phyloP scores from a whole-genome alignment of 1,140 invertebrate genomes.

The Mesaphorura yosii region DNA sequence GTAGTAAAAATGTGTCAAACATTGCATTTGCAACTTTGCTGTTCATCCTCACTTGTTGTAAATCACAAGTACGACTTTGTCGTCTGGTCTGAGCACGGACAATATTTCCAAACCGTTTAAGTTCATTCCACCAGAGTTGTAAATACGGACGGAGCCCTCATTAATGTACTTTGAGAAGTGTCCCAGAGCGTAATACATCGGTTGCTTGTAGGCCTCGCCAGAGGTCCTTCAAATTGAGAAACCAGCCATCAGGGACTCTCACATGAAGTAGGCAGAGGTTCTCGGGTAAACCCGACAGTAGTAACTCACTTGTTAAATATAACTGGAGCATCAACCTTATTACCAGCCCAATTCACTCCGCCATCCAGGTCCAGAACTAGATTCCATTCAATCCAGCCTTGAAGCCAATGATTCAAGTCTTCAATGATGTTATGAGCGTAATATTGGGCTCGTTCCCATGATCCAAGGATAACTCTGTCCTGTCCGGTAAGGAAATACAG shows the following conservation, averaged over 20 bases:
- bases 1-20: too few species aligned
- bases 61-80: constrained; percentile 45
- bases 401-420: constrained; percentile 56
- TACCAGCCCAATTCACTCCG: constrained; percentile 66
- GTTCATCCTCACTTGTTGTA: constrained; percentile 52
- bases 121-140: neutral
- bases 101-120: constrained; percentile 33
- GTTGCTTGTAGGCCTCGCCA: constrained; percentile 72
- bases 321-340: constrained; percentile 65
- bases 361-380: constrained; percentile 48
- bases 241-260: too few species aligned
- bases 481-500: neutral
- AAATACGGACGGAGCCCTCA: constrained; percentile 44
- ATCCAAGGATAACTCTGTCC: constrained; percentile 50
- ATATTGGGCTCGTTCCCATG: constrained; percentile 55
- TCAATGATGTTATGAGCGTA: constrained; percentile 59
- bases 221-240: constrained; percentile 1
- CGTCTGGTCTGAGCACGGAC: constrained; percentile 47
- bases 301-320: constrained; percentile 50
- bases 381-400: constrained; percentile 84
- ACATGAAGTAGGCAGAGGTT: too few species aligned
- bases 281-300: too few species aligned
- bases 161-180: constrained; percentile 75
- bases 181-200: constrained; percentile 72
- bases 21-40: too few species aligned